Base-by-base conservation (phyloP, 2,113 vertebrate species). In the Symphodus melops region DNA sequence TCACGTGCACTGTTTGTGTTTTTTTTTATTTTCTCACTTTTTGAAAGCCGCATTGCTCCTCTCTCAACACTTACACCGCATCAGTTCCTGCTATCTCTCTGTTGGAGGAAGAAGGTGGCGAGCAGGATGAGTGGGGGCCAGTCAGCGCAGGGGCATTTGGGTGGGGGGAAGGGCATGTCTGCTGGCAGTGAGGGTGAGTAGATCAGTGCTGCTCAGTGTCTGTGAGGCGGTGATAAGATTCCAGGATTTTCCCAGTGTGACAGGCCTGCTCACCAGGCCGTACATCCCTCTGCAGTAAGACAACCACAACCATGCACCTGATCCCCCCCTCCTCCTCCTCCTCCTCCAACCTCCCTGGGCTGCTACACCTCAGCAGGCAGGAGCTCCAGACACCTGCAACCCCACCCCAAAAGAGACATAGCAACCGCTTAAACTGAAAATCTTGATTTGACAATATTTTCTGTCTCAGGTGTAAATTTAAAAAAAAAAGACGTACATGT, bases 161-260 rank as follows among this genome's bases (percentile, higher is more conserved):
- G 66, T 73, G 86, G 89, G 89, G 88, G 91, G 89, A 79, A 77
- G 87, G 88, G 86, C 84, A 87, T 73, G 91, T 93, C 90, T 90
- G 88, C 91, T 91, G 94, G 93, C 93, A 91, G 86, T 79, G 79
- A 89, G 92, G 92, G 92, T 86, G 89, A 92, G 93, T 91, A 93
- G 93, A 94, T 94, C 94, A 93, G 93, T 79, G 85, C 79, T 58
- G 91, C 92, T 93, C 90, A 92, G 91, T 91, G 92, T 95, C 94
- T 95, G 94, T 63, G 92, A 91, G 88, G 86, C 91, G 63, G 87
- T 87, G 94, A 95, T 95, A 95, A 94, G 94, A 94, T 94, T 94
- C 91, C 90, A 89, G 93, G 91, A 91, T 94, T 94, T 92, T 93
- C 91, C 89, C 84, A 89, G 90, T 90, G 93, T 93, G 92, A 94